Base-by-base conservation (phyloP, 2,888 invertebrate genomes). In the Nebria brevicollis region DNA sequence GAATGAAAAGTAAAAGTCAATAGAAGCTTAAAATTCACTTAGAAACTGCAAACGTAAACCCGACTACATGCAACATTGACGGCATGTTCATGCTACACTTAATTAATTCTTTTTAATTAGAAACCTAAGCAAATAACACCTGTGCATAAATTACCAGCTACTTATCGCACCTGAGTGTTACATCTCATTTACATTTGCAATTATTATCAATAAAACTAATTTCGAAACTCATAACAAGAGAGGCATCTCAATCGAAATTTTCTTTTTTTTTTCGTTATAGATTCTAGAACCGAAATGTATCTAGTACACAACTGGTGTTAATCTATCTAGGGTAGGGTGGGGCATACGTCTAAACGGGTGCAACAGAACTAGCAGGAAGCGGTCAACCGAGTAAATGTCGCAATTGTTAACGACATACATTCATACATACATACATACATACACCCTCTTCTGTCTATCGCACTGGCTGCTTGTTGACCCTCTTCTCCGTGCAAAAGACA, bases 361-460 rank as follows among this genome's bases (percentile, higher is more conserved):
- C 34, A 34, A 34, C 34, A 34, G 34, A 34, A 34, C 7, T 66
- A 11, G 13, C 13, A 66, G 15, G 8, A 7, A 66, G 15, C 15
- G 25, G 15, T 66, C 66, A 66, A 66, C 13, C 13, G 25, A 15
- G 15, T 66, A 25, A 20, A n/a, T n/a, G 65, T 66, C 25, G 66
- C 25, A 25, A 20, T 11, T 66, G 13, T 65, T 65, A n/a, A n/a
- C 15, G 15, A 65, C 65, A 65, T 65, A 65, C 65, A 65, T 65
- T 15, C 65, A 15, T 65, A 65, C 65, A 65, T 64, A 64, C 64
- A 64, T 65, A 65, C 65, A 65, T 65, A 13, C 65, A 65, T 65
- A 65, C n/a, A 65, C n/a, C 13, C n/a, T 66, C 15, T 66, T 66
- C 66, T 66, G 13, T 66, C 15, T 65, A n/a, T 65, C 34, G 34